phyloP scores from a whole-genome alignment of 2,888 invertebrate species.

The Drosophila mulleri region DNA sequence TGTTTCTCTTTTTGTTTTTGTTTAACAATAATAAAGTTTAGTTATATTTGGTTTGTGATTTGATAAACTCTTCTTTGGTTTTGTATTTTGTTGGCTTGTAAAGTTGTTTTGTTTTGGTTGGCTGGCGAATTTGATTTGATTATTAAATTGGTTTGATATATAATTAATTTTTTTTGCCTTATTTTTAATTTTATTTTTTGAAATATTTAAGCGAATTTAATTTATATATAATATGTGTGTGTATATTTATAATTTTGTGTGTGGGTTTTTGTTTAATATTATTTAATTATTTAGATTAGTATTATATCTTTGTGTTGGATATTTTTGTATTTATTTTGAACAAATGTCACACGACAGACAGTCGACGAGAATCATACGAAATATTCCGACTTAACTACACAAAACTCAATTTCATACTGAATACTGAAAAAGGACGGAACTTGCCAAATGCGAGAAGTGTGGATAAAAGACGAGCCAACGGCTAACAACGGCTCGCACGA shows the following conservation, averaged over 20 bases:
- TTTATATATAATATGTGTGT: slow-evolving; percentile 25
- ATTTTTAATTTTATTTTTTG: slow-evolving; percentile 23
- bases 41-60: slow-evolving; percentile 46
- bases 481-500: slow-evolving; percentile 52
- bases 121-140: slow-evolving; percentile 67
- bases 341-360: slow-evolving; percentile 81
- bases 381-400: slow-evolving; percentile 86
- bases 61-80: slow-evolving; percentile 50
- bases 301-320: slow-evolving; percentile 50
- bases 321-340: slow-evolving; percentile 64
- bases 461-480: slow-evolving; percentile 70
- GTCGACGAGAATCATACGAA: slow-evolving; percentile 83
- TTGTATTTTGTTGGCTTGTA: slow-evolving; percentile 1
- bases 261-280: slow-evolving; percentile 17
- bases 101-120: slow-evolving; percentile 53
- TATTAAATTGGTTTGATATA: slow-evolving; percentile 71
- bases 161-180: slow-evolving; percentile 48
- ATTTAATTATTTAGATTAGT: slow-evolving; percentile 30
- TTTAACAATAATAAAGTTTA: slow-evolving; percentile 74
- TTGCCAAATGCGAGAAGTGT: slow-evolving; percentile 77
- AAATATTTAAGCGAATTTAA: slow-evolving; percentile 65
- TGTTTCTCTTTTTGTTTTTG: slow-evolving; percentile 49
- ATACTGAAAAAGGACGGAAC: slow-evolving; percentile 85
- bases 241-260: slow-evolving; percentile 23
- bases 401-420: slow-evolving; percentile 85